Conservation (phyloP, 92 coral and sea anemone genomes). For the Phymanthus crucifer region DNA sequence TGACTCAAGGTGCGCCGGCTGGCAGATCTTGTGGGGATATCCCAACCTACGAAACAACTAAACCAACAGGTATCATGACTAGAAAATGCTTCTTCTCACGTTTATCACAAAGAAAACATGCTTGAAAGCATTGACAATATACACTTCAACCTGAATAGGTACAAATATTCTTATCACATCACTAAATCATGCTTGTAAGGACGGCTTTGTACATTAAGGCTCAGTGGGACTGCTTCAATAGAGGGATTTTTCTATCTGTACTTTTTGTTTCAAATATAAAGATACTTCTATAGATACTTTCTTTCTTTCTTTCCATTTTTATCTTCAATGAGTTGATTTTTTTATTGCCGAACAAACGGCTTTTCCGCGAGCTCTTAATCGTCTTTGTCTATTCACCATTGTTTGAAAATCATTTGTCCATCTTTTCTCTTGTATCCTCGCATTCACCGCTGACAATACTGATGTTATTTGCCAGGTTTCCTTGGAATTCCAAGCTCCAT, state of each 20-base stretch:
- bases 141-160: neutral
- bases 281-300: too few relatives aligned
- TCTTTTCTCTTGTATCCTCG: neutral
- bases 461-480: constrained; percentile 13
- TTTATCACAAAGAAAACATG: neutral
- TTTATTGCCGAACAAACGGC: neutral
- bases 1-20: neutral
- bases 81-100: neutral
- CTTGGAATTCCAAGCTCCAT: constrained; percentile 15
- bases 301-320: neutral
- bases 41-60: neutral
- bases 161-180: neutral
- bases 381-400: neutral
- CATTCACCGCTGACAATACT: neutral
- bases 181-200: too few relatives aligned
- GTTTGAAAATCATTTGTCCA: neutral
- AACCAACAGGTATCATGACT: neutral
- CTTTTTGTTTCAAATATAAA: too few relatives aligned
- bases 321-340: neutral
- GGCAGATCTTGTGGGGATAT: neutral
- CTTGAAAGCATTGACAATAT: neutral
- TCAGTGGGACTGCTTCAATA: too few relatives aligned
- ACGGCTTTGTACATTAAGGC: too few relatives aligned
- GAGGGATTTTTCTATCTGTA: too few relatives aligned
- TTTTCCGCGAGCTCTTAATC: neutral